These are phyloP conservation scores for Brachyopa scutellaris DNA, from an alignment of 2,888 invertebrate species.

Conservation along the genomic window DNA sequence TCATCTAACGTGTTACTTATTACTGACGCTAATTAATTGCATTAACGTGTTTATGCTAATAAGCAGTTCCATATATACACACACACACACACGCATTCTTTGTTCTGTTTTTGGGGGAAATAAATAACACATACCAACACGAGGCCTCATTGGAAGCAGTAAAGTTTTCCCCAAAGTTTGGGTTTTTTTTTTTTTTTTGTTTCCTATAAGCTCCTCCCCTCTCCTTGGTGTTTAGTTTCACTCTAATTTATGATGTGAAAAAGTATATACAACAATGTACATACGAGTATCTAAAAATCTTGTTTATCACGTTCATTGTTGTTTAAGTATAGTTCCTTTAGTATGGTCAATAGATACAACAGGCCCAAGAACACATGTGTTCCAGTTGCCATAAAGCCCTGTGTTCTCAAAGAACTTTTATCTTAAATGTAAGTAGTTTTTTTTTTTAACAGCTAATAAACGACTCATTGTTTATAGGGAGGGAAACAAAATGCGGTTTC, in stretches of 20 bases:
- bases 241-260: slow-evolving; percentile 43
- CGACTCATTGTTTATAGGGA: slow-evolving; percentile 47
- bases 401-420: slow-evolving; percentile 27
- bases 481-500: slow-evolving; percentile 29
- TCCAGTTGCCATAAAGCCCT: background rate
- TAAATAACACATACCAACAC: slow-evolving; percentile 24
- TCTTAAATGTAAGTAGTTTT: background rate
- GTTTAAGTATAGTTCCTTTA: background rate
- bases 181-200: too few species aligned
- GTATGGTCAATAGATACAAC: slow-evolving; percentile 46
- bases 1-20: slow-evolving; percentile 41
- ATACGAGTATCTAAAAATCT: slow-evolving; percentile 6
- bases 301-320: slow-evolving; percentile 31
- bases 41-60: slow-evolving; percentile 64
- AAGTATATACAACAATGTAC: slow-evolving; percentile 4
- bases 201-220: background rate
- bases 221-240: slow-evolving; percentile 21
- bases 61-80: too few species aligned
- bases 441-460: slow-evolving; percentile 9
- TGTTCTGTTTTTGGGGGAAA: background rate
- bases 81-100: slow-evolving; percentile 10
- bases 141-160: background rate
- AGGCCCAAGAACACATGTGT: slow-evolving; percentile 1
- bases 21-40: slow-evolving; percentile 51
- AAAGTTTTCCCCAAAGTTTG: background rate